These are phyloP conservation scores for Illadopsis cleaveri DNA, from an alignment of 2,113 vertebrate species.

Conservation along the genomic window DNA sequence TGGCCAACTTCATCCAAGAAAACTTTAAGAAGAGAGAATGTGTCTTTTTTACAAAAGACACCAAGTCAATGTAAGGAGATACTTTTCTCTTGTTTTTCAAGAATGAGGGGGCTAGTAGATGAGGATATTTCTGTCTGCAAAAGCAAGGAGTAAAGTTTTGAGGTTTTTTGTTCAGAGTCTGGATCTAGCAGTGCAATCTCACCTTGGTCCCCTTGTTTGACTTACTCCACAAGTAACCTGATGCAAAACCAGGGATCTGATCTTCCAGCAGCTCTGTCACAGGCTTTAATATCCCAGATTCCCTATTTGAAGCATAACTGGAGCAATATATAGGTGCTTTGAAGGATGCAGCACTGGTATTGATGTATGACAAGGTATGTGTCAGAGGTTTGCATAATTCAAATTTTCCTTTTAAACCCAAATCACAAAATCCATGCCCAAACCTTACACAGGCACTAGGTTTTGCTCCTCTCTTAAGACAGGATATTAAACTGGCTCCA, in stretches of 20 bases:
- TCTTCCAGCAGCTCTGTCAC: background rate
- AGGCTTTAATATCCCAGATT: background rate
- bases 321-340: background rate
- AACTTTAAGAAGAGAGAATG: conserved; percentile 84
- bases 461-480: background rate
- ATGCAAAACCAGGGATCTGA: background rate
- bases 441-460: background rate
- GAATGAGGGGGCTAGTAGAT: rapidly evolving
- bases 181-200: background rate
- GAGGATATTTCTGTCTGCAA: background rate
- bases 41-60: conserved; percentile 78
- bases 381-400: background rate
- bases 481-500: background rate
- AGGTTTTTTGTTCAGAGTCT: background rate
- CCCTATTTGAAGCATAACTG: background rate
- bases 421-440: background rate
- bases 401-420: background rate
- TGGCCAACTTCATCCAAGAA: conserved; percentile 78
- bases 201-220: background rate
- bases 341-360: background rate
- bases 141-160: background rate
- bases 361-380: background rate
- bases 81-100: background rate
- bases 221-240: background rate
- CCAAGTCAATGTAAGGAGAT: conserved; percentile 75